Percentiles rank a stretch among this genome's conserved stretches.
Evolutionary conservation across 2,888 invertebrate species (phyloP).

Genomic region (Andrena dorsata): DNA sequence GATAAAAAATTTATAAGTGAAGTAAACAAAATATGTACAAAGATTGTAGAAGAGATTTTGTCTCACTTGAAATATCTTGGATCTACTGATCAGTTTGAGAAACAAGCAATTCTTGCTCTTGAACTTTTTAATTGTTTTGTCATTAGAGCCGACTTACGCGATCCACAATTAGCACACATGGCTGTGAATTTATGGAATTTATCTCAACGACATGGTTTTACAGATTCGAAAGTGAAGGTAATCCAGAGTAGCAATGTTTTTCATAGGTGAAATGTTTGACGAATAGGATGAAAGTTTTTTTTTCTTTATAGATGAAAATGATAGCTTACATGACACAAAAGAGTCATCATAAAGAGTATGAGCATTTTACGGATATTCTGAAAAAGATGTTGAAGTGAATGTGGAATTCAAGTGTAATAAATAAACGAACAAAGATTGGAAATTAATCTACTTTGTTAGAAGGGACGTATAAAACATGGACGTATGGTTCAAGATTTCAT

Average conservation of each 20-base stretch:
- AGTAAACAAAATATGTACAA: slow-evolving; percentile 91
- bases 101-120: slow-evolving; percentile 90
- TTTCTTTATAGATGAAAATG: slow-evolving; percentile 76
- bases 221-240: slow-evolving; percentile 86
- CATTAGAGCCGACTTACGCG: slow-evolving; percentile 88
- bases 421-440: slow-evolving; percentile 13
- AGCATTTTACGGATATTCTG: slow-evolving; percentile 78
- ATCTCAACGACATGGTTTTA: slow-evolving; percentile 88
- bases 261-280: slow-evolving; percentile 2
- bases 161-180: slow-evolving; percentile 88
- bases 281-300: background rate
- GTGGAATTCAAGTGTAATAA: background rate
- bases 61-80: slow-evolving; percentile 89
- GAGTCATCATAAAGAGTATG: slow-evolving; percentile 76
- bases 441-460: background rate
- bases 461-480: slow-evolving; percentile 17
- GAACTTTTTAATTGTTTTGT: slow-evolving; percentile 91
- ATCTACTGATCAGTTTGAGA: slow-evolving; percentile 87
- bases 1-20: slow-evolving; percentile 94
- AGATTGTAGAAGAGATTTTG: slow-evolving; percentile 92
- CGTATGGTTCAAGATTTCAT: slow-evolving; percentile 32
- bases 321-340: slow-evolving; percentile 80
- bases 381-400: slow-evolving; percentile 75
- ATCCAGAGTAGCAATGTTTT: slow-evolving; percentile 33
- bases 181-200: slow-evolving; percentile 94